Evolutionary conservation across 1,140 invertebrate species (phyloP).

Genomic region (Cotesia typhae): DNA sequence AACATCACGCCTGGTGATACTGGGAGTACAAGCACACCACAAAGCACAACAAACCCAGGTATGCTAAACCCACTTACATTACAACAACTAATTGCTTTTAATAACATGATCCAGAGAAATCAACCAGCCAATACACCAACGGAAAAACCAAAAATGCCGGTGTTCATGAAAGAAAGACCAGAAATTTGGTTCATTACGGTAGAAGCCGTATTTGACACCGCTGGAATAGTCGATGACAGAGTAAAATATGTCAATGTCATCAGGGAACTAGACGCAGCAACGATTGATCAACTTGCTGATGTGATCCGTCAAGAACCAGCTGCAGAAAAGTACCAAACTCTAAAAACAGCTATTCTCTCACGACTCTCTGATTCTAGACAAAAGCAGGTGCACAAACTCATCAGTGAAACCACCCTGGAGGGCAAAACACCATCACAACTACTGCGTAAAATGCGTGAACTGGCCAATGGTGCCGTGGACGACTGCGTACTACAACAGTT

Average conservation of each 20-base stretch:
- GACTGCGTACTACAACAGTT: constrained; percentile 39
- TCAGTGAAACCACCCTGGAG: constrained; percentile 41
- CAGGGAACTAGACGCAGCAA: not conserved
- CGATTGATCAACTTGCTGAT: constrained; percentile 26
- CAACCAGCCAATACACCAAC: not conserved
- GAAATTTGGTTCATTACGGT: too few relatives aligned
- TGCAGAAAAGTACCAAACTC: constrained; percentile 19
- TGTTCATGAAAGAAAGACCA: too few relatives aligned
- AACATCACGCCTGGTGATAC: too few relatives aligned
- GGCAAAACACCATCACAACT: constrained; percentile 45
- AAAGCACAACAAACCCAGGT: too few relatives aligned
- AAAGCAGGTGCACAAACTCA: constrained; percentile 33
- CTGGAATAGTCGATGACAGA: too few relatives aligned
- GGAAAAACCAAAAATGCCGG: too few relatives aligned
- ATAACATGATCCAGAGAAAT: not conserved
- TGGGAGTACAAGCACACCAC: too few relatives aligned
- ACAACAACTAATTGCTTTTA: not conserved
- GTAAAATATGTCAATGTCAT: not conserved
- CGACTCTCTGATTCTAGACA: not conserved
- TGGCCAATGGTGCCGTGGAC: constrained; percentile 24
- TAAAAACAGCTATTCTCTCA: constrained; percentile 34
- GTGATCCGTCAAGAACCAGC: constrained; percentile 25
- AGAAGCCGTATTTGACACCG: too few relatives aligned
- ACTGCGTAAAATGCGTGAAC: constrained; percentile 40
- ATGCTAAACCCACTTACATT: too few relatives aligned